These are phyloP conservation scores for Drosophila tsacasi DNA, from an alignment of 1,140 invertebrate species.

Conservation along the genomic window DNA sequence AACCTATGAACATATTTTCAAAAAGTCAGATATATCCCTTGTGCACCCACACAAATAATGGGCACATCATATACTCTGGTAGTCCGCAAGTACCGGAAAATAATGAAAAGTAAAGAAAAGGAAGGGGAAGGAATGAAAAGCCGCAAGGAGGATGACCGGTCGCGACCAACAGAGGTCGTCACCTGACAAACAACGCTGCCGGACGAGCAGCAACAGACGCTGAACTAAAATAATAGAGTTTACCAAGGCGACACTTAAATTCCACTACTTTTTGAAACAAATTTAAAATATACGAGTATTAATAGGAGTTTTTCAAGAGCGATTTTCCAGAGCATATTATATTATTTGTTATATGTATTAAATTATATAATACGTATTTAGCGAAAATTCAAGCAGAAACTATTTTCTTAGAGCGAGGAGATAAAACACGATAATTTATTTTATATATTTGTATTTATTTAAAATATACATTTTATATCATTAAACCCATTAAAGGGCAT, in stretches of 20 bases:
- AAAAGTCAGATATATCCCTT: not conserved
- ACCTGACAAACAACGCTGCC: slow-evolving; percentile 30
- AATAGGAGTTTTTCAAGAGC: not conserved
- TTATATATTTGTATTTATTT: too few relatives aligned
- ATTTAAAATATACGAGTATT: not conserved
- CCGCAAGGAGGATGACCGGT: slow-evolving; percentile 31
- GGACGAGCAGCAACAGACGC: not conserved
- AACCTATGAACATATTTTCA: not conserved
- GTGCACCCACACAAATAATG: not conserved
- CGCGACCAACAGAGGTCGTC: slow-evolving; percentile 29
- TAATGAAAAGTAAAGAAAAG: slow-evolving; percentile 41
- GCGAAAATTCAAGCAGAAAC: not conserved
- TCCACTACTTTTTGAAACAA: not conserved
- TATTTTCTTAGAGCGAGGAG: not conserved
- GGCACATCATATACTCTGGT: not conserved
- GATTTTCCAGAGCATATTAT: too few relatives aligned
- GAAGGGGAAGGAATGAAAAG: slow-evolving; percentile 9
- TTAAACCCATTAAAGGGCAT: slow-evolving; percentile 3
- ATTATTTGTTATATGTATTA: too few relatives aligned
- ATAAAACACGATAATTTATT: too few relatives aligned
- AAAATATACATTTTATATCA: too few relatives aligned
- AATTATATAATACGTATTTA: too few relatives aligned
- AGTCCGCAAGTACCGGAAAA: slow-evolving; percentile 15
- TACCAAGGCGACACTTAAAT: not conserved
- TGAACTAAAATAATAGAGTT: not conserved